Percentiles rank a stretch among this genome's conserved stretches.
phyloP scores from a whole-genome alignment of 2,113 vertebrate species.

The Hippocampus barbouri region DNA sequence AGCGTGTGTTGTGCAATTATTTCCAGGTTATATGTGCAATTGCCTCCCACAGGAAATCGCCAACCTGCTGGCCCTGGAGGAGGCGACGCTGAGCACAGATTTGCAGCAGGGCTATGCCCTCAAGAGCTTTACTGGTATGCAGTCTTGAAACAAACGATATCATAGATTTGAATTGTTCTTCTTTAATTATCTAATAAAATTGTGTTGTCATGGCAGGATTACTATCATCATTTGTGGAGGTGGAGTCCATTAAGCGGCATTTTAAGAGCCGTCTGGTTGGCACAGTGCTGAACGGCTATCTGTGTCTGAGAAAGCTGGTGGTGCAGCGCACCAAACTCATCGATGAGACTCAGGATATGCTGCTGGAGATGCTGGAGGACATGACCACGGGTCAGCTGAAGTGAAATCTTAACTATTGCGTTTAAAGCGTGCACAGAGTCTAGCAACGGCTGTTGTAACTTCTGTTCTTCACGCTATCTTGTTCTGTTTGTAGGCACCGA shows the following conservation, averaged over 20 bases:
- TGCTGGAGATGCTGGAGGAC: conserved; percentile 98
- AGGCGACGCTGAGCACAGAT: conserved; percentile 94
- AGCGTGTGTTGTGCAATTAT: not conserved
- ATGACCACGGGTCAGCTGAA: conserved; percentile 89
- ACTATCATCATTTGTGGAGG: conserved; percentile 95
- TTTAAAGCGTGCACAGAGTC: not conserved
- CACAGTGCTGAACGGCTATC: conserved; percentile 94
- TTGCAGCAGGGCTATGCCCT: conserved; percentile 96
- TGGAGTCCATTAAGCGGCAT: conserved; percentile 96
- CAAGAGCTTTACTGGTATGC: conserved; percentile 94
- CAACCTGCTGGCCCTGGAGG: conserved; percentile 91
- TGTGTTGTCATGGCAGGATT: conserved; percentile 72
- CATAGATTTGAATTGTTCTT: not conserved
- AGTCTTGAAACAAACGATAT: not conserved
- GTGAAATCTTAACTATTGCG: not conserved
- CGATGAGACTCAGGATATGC: conserved; percentile 98
- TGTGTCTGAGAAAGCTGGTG: conserved; percentile 93
- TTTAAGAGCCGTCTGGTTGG: conserved; percentile 96
- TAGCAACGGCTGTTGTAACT: not conserved
- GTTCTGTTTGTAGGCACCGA: conserved; percentile 81
- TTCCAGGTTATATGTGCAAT: conserved; percentile 1
- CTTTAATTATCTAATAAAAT: not conserved
- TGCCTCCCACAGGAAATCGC: conserved; percentile 85
- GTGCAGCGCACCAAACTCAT: conserved; percentile 98
- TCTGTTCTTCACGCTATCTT: not conserved